Evolutionary conservation across 2,888 invertebrate genomes (phyloP).

Genomic region (Cancer borealis): DNA sequence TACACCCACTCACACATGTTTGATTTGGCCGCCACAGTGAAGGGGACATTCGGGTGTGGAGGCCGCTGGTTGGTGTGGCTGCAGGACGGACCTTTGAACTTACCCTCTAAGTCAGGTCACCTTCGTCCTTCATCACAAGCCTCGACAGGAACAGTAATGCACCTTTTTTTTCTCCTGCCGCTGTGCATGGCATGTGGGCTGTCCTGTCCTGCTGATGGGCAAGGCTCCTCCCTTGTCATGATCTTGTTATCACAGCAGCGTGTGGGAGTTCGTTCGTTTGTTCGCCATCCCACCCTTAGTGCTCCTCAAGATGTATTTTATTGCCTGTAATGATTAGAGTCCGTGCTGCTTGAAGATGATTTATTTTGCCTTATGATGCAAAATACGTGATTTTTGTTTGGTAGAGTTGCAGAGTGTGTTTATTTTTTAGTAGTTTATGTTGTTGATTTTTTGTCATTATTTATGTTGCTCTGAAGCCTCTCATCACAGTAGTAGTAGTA

Average conservation of each 20-base stretch:
- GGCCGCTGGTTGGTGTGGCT: conserved; percentile 71
- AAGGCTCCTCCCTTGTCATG: background rate
- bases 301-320: background rate
- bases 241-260: background rate
- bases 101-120: conserved; percentile 58
- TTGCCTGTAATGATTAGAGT: background rate
- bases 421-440: background rate
- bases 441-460: conserved; percentile 3
- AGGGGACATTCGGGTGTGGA: conserved; percentile 75
- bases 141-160: conserved; percentile 57
- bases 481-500: background rate
- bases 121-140: conserved; percentile 25
- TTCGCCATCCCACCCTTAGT: background rate
- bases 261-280: background rate
- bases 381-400: background rate
- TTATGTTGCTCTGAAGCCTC: background rate
- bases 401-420: background rate
- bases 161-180: background rate
- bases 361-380: background rate
- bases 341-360: background rate
- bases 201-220: conserved; percentile 3
- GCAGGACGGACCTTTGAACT: conserved; percentile 70
- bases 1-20: background rate
- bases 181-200: conserved; percentile 58
- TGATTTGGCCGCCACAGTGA: conserved; percentile 63